Percentiles rank a stretch among this genome's conserved stretches.
Evolutionary conservation across 2,113 vertebrate genomes (phyloP).

Genomic region (Aphyosemion australe): DNA sequence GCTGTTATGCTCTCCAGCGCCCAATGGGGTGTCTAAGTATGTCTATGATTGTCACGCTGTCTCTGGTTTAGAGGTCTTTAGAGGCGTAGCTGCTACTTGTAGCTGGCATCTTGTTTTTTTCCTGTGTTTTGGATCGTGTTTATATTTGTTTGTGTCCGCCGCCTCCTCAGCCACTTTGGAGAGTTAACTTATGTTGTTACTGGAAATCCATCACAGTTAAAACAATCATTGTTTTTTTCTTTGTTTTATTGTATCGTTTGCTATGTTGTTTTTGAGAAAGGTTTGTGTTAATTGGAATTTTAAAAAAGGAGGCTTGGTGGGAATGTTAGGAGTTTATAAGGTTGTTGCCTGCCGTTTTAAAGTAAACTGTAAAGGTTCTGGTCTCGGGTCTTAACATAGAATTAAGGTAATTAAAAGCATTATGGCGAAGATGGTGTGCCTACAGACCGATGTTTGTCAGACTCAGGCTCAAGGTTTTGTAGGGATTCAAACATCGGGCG

Average conservation of each 20-base stretch:
- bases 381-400: slow-evolving; percentile 63
- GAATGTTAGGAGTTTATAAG: slow-evolving; percentile 39
- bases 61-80: too few relatives aligned
- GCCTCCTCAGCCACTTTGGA: background rate
- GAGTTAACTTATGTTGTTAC: background rate
- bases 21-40: too few relatives aligned
- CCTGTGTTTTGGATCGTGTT: background rate
- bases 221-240: background rate
- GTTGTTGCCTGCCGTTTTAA: slow-evolving; percentile 53
- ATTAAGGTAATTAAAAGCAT: slow-evolving; percentile 73
- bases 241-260: background rate
- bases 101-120: background rate
- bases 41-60: too few relatives aligned
- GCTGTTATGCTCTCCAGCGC: too few relatives aligned
- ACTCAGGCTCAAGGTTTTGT: slow-evolving; percentile 48
- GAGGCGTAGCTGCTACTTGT: too few relatives aligned
- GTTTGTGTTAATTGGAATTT: slow-evolving; percentile 10
- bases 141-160: background rate
- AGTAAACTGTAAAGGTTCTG: slow-evolving; percentile 49
- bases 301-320: background rate
- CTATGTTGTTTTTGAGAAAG: background rate
- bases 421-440: slow-evolving; percentile 54
- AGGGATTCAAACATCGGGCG: slow-evolving; percentile 60
- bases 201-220: too few relatives aligned
- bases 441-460: slow-evolving; percentile 72